phyloP scores from a whole-genome alignment of 2,797 vertebrate species.

The Nyctalus aviator region DNA sequence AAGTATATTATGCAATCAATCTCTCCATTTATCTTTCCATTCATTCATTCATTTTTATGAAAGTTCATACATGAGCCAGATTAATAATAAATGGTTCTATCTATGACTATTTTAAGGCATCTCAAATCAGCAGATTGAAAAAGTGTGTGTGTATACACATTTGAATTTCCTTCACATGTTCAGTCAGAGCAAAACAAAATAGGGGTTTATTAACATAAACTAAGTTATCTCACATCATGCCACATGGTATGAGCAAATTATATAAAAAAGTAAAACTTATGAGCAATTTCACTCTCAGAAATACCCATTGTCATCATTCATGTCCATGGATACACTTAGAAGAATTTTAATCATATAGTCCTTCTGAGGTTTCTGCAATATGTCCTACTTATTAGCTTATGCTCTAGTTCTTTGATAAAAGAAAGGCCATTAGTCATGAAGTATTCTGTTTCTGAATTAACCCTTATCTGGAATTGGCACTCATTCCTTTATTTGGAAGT shows the following conservation, averaged over 20 bases:
- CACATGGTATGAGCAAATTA: background rate
- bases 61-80: background rate
- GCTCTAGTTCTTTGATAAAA: slow-evolving; percentile 5
- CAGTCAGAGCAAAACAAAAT: background rate
- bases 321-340: background rate
- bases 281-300: background rate
- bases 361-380: background rate
- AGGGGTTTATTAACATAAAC: background rate
- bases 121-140: background rate
- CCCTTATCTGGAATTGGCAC: background rate
- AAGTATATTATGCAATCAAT: background rate
- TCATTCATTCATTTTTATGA: background rate
- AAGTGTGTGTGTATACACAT: background rate
- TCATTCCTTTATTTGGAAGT: background rate
- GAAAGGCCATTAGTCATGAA: slow-evolving; percentile 39
- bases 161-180: background rate
- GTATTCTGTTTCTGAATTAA: background rate
- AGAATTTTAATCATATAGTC: background rate
- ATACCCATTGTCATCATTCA: background rate
- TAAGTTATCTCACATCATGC: background rate
- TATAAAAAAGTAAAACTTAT: slow-evolving; percentile 17
- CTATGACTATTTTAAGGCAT: background rate
- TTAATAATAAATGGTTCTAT: background rate
- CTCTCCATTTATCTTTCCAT: background rate
- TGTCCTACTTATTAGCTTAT: background rate